These are phyloP conservation scores for Menidia beryllina DNA, from an alignment of 2,113 vertebrate species.

Conservation along the genomic window DNA sequence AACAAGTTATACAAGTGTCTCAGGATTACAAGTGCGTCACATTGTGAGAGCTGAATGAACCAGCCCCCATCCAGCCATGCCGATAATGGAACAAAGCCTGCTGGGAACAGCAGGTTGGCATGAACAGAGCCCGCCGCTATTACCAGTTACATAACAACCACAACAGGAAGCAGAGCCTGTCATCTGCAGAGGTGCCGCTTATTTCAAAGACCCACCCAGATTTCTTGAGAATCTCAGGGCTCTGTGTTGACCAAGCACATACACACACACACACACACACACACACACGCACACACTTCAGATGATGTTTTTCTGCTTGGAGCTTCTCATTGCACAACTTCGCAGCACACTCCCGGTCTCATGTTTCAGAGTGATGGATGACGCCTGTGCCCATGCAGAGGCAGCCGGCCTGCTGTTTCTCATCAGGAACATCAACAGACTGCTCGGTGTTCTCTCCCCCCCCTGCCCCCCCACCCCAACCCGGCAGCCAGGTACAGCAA, in stretches of 20 bases:
- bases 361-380: constrained; percentile 2
- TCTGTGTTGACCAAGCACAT: not conserved
- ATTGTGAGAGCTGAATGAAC: constrained; percentile 4
- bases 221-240: constrained; percentile 4
- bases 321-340: not conserved
- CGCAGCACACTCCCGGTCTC: not conserved
- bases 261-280: too few relatives aligned
- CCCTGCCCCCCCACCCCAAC: constrained; percentile 29
- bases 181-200: constrained; percentile 33
- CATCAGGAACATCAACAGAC: constrained; percentile 26
- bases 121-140: constrained; percentile 22
- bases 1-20: constrained; percentile 69
- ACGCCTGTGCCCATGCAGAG: not conserved
- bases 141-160: constrained; percentile 58
- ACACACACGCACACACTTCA: not conserved
- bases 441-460: constrained; percentile 9
- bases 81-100: constrained; percentile 40
- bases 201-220: constrained; percentile 18
- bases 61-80: constrained; percentile 32
- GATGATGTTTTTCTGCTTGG: not conserved
- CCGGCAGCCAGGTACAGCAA: constrained; percentile 47
- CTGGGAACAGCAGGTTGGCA: constrained; percentile 49
- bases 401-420: constrained; percentile 20
- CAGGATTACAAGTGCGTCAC: constrained; percentile 44
- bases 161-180: constrained; percentile 23